phyloP scores from a whole-genome alignment of 2,113 vertebrate species.

The Otus sunia region DNA sequence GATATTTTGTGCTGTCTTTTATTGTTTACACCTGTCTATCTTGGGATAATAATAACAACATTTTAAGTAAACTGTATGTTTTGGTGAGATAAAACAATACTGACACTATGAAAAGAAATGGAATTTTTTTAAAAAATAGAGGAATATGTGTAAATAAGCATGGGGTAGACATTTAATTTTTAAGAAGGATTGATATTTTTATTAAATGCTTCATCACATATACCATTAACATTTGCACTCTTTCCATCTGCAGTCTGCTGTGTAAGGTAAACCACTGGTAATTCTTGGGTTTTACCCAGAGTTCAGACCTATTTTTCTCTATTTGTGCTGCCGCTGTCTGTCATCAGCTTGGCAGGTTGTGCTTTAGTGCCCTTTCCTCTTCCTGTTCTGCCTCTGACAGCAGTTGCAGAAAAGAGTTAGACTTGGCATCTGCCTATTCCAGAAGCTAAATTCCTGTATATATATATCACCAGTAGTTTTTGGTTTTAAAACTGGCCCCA shows the following conservation, averaged over 20 bases:
- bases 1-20: background rate
- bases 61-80: background rate
- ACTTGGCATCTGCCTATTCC: background rate
- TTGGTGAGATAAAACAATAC: background rate
- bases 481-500: background rate
- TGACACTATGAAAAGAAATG: background rate
- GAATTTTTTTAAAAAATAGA: background rate
- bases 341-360: background rate
- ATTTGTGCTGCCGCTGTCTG: background rate
- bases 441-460: background rate
- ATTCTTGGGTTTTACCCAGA: background rate
- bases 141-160: background rate
- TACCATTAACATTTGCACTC: conserved; percentile 15
- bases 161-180: background rate
- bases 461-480: background rate
- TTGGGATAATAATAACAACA: background rate
- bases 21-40: background rate
- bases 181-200: background rate
- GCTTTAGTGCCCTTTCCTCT: background rate
- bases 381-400: background rate
- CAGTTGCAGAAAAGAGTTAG: conserved; percentile 5
- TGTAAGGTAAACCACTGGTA: background rate
- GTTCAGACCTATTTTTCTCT: background rate
- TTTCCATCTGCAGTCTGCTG: background rate
- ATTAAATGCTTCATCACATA: conserved; percentile 4